Conservation (phyloP, 2,888 invertebrate genomes). For the Physocephala rufipes region DNA sequence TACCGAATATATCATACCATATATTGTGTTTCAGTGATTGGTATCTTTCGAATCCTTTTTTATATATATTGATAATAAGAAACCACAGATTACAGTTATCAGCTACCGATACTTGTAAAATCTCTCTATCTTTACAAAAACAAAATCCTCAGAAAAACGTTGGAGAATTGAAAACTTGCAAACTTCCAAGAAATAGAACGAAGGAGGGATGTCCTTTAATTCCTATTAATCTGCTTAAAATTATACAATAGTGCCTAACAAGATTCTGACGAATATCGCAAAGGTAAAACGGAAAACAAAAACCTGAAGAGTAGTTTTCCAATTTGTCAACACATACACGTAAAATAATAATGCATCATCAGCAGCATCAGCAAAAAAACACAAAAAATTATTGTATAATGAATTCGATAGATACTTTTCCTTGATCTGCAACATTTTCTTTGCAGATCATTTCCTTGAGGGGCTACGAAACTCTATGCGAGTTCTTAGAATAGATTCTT, state of each 20-base stretch:
- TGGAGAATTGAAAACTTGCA: neutral
- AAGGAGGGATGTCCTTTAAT: slow-evolving; percentile 21
- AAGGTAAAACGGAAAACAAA: neutral
- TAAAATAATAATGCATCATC: neutral
- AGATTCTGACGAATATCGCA: slow-evolving; percentile 5
- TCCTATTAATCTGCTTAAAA: slow-evolving; percentile 31
- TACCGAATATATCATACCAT: too few species aligned
- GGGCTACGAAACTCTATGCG: neutral
- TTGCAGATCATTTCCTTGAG: neutral
- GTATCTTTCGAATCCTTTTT: neutral
- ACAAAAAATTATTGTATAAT: too few species aligned
- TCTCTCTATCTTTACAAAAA: neutral
- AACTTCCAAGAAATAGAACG: neutral
- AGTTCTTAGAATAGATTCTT: neutral
- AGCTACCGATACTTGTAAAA: too few species aligned
- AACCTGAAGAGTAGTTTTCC: neutral
- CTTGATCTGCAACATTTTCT: neutral
- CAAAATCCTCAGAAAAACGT: neutral
- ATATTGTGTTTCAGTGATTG: too few species aligned
- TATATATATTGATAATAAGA: too few species aligned
- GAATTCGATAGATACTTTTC: neutral
- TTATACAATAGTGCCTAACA: slow-evolving; percentile 13
- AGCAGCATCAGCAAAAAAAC: slow-evolving; percentile 1
- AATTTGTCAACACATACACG: slow-evolving; percentile 27
- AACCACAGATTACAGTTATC: too few species aligned